Base-by-base conservation (phyloP, 2,113 vertebrate genomes). In the Leptosomus discolor region DNA sequence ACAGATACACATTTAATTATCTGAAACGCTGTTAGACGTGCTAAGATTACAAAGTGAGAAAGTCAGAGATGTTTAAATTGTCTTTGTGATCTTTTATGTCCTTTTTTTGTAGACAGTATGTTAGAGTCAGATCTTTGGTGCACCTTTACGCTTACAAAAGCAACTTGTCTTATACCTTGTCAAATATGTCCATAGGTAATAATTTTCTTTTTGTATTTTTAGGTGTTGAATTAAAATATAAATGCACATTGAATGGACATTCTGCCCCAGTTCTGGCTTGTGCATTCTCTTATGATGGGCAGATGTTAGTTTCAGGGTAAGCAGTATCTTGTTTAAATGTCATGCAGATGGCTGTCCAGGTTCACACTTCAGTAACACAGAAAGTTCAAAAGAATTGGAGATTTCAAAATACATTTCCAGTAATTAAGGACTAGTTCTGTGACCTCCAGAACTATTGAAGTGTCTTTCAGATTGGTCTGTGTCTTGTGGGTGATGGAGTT, bases 221-320 rank as follows among this genome's bases (percentile, higher is more conserved):
- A 99, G 99, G 95, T 88, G 97, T 96, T 94, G 88, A 92, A 90
- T 95, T 99, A 96, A 98, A 97, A 96, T 96, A 97, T 73, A 98
- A 98, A 73, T 98, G 98, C 90, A 98, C 97, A 3, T 90, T 99
- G 87, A 97, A 74, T 63, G 98, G 97, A 60, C 99, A 99, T 91
- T 97, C 97, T 36, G 98, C 98, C 82, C 99, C 99, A 10, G 98
- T 99, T 85, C 97, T 99, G 94, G 98, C 98, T 48, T 99, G 99
- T 96, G 98, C 98, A 11, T 99, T 99, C 97, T 99, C 99, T 7
- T 97, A 94, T 57, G 98, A 99, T 65, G 99, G 99, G n/a, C 97
- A 98, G 87, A 96, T 98, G 95, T 50, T 99, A 13, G 98, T 98
- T 71, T 99, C 99, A 0, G 99, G 99, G 99, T 99, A 98, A 99